Conservation (phyloP, 2,888 invertebrate species). For the Lamproptera curius region DNA sequence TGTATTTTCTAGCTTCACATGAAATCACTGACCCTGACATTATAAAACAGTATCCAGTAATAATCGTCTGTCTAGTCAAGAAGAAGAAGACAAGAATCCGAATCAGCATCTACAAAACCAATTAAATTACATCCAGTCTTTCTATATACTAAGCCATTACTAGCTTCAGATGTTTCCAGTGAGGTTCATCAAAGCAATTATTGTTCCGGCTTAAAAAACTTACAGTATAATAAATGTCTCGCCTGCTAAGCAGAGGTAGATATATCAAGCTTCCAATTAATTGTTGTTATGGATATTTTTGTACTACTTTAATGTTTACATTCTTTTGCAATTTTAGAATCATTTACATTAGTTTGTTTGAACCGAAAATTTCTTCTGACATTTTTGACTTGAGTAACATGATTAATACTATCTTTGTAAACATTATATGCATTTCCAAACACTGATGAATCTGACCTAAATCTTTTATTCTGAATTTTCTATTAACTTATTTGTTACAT, state of each 20-base stretch:
- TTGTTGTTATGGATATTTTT: constrained; percentile 23
- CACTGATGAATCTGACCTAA: no score
- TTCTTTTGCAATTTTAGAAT: not conserved
- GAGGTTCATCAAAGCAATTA: constrained; percentile 12
- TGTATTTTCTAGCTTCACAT: constrained; percentile 12
- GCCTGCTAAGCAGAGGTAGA: constrained; percentile 14
- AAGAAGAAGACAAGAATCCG: not conserved
- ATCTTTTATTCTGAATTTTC: no score
- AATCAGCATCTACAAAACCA: constrained; percentile 3
- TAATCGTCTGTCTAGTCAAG: not conserved
- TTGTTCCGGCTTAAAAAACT: constrained; percentile 17
- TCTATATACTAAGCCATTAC: not conserved
- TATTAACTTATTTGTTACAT: no score
- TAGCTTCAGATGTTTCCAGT: constrained; percentile 16
- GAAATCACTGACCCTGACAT: constrained; percentile 12
- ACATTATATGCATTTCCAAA: not conserved
- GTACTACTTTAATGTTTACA: not conserved
- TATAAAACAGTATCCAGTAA: constrained; percentile 2
- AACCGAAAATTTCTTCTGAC: not conserved
- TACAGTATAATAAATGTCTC: constrained; percentile 11
- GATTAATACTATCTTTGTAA: not conserved
- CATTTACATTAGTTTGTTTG: not conserved
- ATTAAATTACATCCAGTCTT: not conserved
- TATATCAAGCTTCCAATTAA: constrained; percentile 25
- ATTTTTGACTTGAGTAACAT: not conserved